Conservation (phyloP, 2,888 invertebrate genomes). For the Macaria notata region DNA sequence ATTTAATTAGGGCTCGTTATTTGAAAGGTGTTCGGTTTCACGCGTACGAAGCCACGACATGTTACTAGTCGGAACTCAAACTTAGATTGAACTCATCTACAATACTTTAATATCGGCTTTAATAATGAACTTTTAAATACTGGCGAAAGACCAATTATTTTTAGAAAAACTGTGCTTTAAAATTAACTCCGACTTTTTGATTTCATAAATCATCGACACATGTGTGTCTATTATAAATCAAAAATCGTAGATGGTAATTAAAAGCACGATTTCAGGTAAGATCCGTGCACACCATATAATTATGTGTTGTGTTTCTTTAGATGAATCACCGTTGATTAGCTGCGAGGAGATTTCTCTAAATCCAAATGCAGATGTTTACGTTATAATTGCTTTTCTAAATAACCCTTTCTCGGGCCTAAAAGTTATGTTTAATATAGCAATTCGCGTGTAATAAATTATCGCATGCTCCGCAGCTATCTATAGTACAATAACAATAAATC, state of each 20-base stretch:
- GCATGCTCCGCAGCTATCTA: conserved; percentile 40
- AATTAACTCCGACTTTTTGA: conserved; percentile 29
- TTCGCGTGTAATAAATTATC: conserved; percentile 52
- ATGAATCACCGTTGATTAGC: conserved; percentile 79
- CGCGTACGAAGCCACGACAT: conserved; percentile 61
- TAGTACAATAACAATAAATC: conserved; percentile 63
- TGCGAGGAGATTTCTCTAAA: conserved; percentile 55
- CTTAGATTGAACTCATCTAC: conserved; percentile 35
- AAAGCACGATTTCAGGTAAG: conserved; percentile 72
- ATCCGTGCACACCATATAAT: conserved; percentile 72
- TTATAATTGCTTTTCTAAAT: conserved; percentile 71
- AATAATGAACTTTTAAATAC: conserved; percentile 40
- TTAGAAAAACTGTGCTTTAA: conserved; percentile 9
- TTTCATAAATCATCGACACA: conserved; percentile 67
- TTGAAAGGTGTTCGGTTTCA: conserved; percentile 74
- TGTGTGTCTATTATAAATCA: conserved; percentile 72
- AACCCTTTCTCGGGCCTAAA: conserved; percentile 61
- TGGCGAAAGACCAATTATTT: conserved; percentile 11
- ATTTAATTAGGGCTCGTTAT: conserved; percentile 71
- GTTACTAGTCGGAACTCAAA: conserved; percentile 31
- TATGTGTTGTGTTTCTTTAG: conserved; percentile 76
- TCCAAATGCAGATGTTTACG: conserved; percentile 72
- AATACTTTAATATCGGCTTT: conserved; percentile 49
- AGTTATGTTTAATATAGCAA: conserved; percentile 43
- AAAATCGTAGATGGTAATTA: conserved; percentile 68